Evolutionary conservation across 2,113 vertebrate genomes (phyloP), one percentile per base, ranked within the genome.

Genomic region (Corythoichthys intestinalis): DNA sequence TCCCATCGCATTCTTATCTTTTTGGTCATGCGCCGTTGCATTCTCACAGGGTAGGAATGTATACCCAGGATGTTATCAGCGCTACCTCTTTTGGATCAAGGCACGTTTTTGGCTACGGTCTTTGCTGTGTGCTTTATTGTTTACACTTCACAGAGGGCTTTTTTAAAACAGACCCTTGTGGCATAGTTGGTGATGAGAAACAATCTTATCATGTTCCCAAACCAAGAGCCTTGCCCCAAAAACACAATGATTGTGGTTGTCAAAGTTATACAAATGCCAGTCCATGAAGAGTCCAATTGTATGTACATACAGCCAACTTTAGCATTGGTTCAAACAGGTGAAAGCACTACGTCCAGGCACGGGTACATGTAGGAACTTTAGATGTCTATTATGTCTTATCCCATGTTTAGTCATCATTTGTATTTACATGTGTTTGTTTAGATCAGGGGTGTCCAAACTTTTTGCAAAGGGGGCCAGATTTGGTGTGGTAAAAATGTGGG

Each of bases 61-160:
- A 63, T 70, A 77, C 74, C 75, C 78, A 81, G 79, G 84, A 71
- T 85, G 72, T 81, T 91, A 88, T 90, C 87, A 85, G 87, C 88
- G 81, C 81, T 73, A 84, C 65, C 78, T 72, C 80, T 78, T 68
- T 86, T 83, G 80, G 78, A 86, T 86, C 87, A 87, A 86, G 89
- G 87, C 80, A n/a, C 4, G 14, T 57, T 80, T 72, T 80, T 71
- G 64, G 66, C 52, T 70, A 73, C 80, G 65, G 73, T 83, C 72
- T 76, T 76, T 73, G 70, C 41, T 77, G 71, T 78, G 6, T 72
- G 81, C 50, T 75, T 76, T 68, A 62, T 66, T 83, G 66, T 86
- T 85, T 79, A 78, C 73, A 67, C 66, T 62, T 78, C 28, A 66
- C 59, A 81, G 46, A 79, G 73, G 86, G 70, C 49, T 75, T 84